Evolutionary conservation across 2,888 invertebrate genomes (phyloP).

Genomic region (Molanna angustata): DNA sequence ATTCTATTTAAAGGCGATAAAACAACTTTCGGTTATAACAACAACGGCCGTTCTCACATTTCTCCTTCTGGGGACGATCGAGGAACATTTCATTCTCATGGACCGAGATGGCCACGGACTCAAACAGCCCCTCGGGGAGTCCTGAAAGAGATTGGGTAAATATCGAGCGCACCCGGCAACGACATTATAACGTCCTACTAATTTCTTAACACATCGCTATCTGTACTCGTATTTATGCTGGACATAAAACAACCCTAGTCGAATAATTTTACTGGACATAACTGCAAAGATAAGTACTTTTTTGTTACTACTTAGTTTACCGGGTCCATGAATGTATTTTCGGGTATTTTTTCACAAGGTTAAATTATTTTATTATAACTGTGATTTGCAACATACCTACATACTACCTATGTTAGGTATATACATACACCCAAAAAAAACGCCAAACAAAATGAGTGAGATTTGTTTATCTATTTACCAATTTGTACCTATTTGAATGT

Average conservation of each 20-base stretch:
- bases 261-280: not conserved
- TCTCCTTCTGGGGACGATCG: constrained; percentile 8
- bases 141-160: constrained; percentile 28
- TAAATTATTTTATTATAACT: too few relatives aligned
- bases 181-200: constrained; percentile 27
- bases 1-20: constrained; percentile 18
- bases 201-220: constrained; percentile 19
- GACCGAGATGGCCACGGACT: constrained; percentile 20
- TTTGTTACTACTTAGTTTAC: too few relatives aligned
- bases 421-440: too few relatives aligned
- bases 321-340: too few relatives aligned
- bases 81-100: constrained; percentile 9
- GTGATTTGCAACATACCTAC: too few relatives aligned
- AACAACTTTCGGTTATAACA: constrained; percentile 15
- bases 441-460: too few relatives aligned
- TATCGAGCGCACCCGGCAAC: constrained; percentile 25
- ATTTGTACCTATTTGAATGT: too few relatives aligned
- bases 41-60: constrained; percentile 6
- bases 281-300: too few relatives aligned
- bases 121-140: constrained; percentile 26
- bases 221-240: too few relatives aligned
- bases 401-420: too few relatives aligned
- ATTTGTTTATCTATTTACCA: too few relatives aligned
- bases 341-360: too few relatives aligned
- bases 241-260: not conserved